Evolutionary conservation across 92 coral and sea anemone genomes (phyloP), one percentile per base, ranked within the genome.

Genomic region (Isaurus tuberculatus): DNA sequence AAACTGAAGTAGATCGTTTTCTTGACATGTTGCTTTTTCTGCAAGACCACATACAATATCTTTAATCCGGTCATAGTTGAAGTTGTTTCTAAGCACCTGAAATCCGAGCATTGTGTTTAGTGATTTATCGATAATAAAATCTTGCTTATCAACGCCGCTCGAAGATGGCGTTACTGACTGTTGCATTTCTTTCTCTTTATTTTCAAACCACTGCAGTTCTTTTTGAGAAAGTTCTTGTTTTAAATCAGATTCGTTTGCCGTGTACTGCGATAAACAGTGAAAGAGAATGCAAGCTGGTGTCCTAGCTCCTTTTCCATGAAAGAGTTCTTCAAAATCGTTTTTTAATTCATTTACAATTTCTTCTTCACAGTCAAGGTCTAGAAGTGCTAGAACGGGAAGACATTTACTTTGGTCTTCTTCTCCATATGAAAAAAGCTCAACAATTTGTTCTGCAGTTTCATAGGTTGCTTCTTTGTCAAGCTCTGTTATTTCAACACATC

Each of bases 231-330:
- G 84, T 66, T 64, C 73, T 33, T 79, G 84, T 66, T 79, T 79
- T 27, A 79, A 63, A 46, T 79, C 53, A 30, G 72, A 64, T 79
- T 64, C 84, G 43, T 79, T 48, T 80, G 44, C 25, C 16, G 46
- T 65, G 61, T 64, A 65, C 13, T 80, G 46, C 33, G 84, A 80
- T 28, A 22, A 80, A 22, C 84, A 80, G 65, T 80, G 74, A 65
- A 80, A 75, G 19, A 80, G 75, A 48, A 80, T 80, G 36, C 84
- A 80, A 80, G 84, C 84, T 6, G 84, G 84, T 67, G 84, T 65
- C 26, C 84, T 65, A 5, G 84, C 84, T 4, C 84, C 84, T 65
- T 80, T 80, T 28, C 15, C 30, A 27, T 48, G 84, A 15, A 80
- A 80, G 20, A 65, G 84, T 23, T 80, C 84, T 65, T 80, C 81